These are phyloP conservation scores for Brassicogethes aeneus DNA, from an alignment of 2,888 invertebrate genomes.

Conservation along the genomic window DNA sequence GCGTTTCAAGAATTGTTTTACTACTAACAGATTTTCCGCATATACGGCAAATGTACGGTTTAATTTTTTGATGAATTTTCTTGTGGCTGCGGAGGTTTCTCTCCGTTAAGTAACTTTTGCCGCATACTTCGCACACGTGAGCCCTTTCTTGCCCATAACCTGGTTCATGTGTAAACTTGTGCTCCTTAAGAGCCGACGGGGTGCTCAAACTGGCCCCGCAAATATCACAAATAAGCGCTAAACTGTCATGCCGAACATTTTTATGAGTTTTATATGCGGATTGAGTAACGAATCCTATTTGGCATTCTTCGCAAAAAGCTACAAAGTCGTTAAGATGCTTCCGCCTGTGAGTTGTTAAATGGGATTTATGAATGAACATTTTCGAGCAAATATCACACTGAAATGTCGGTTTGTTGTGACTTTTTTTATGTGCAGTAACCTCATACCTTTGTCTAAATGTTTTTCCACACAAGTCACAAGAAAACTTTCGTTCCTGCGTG, in stretches of 20 bases:
- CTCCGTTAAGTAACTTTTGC: conserved; percentile 39
- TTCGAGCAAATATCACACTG: conserved; percentile 52
- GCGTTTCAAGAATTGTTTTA: conserved; percentile 31
- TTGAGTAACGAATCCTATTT: conserved; percentile 30
- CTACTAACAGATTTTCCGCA: conserved; percentile 36
- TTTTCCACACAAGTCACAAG: conserved; percentile 34
- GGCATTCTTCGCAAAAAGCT: conserved; percentile 31
- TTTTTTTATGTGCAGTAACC: conserved; percentile 42
- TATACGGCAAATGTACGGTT: conserved; percentile 30
- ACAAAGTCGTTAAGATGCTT: conserved; percentile 45
- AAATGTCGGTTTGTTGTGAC: conserved; percentile 48
- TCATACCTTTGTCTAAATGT: conserved; percentile 32
- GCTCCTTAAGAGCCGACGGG: conserved; percentile 27
- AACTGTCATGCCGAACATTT: conserved; percentile 26
- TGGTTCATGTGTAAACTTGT: conserved; percentile 26
- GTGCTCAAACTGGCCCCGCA: conserved; percentile 27
- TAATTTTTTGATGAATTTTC: conserved; percentile 26
- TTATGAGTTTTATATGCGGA: conserved; percentile 27
- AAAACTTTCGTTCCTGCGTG: conserved; percentile 26
- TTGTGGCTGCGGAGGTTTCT: conserved; percentile 31
- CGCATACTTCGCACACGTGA: conserved; percentile 39
- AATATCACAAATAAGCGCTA: conserved; percentile 26
- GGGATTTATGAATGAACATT: conserved; percentile 51
- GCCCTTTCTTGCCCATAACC: conserved; percentile 24
- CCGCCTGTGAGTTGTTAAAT: conserved; percentile 49